Evolutionary conservation across 2,888 invertebrate genomes (phyloP), one percentile per base, ranked within the genome.

Genomic region (Acanthosepion esculentum): DNA sequence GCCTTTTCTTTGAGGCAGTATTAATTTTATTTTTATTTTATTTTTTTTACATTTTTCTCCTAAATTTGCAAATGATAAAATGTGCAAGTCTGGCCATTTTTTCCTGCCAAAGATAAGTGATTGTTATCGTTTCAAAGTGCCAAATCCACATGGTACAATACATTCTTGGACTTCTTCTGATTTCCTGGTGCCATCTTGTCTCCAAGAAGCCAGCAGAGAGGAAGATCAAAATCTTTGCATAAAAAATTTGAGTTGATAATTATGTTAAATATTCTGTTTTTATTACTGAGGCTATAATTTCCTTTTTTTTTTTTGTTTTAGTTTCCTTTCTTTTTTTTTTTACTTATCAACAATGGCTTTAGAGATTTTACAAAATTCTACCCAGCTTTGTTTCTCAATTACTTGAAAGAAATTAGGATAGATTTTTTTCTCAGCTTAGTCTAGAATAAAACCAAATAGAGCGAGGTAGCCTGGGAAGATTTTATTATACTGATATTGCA

Each of bases 101-200:
- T 78, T 78, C n/a, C n/a, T 29, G 64, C 26, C 64, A 64, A 64
- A n/a, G 78, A 78, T 78, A 78, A 78, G 29, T 29, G 78, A n/a
- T 78, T 18, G 55, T 55, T 78, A 78, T 78, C 29, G 3, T n/a
- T n/a, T 78, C 78, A 29, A 78, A 78, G 29, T 78, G n/a, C 29
- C 78, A 29, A 78, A n/a, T 78, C 78, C 29, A 78, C n/a, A 29
- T n/a, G n/a, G n/a, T 29, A n/a, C n/a, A 29, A 29, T 29, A 8
- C 29, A 10, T 78, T 78, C 10, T n/a, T 78, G 78, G n/a, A 78
- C 78, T 55, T 18, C 18, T 55, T 18, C 55, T 78, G 78, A 78
- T 78, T 78, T n/a, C 29, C 78, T 78, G 78, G 78, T n/a, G 78
- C 78, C 78, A 78, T 78, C 78, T 78, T 78, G 78, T 78, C 78